phyloP scores from a whole-genome alignment of 1,140 invertebrate species.

The Hyles euphorbiae region DNA sequence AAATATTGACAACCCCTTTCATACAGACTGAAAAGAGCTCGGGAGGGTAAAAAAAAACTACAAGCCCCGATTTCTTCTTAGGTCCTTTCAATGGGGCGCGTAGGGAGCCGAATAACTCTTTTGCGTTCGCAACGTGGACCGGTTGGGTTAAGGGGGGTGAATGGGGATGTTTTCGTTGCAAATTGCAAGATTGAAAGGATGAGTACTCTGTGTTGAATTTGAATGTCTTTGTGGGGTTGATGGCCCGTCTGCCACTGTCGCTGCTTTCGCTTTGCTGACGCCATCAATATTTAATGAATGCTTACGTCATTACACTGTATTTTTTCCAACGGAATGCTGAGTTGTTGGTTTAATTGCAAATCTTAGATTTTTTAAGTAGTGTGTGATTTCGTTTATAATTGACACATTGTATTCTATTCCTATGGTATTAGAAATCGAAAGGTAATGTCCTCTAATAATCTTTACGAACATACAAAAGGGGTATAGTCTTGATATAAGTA shows the following conservation, averaged over 20 bases:
- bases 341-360: no score
- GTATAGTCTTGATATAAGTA: no score
- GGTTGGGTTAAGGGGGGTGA: slow-evolving; percentile 11
- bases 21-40: slow-evolving; percentile 50
- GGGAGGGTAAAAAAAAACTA: slow-evolving; percentile 43
- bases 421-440: no score
- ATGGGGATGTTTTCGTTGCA: slow-evolving; percentile 41
- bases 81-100: slow-evolving; percentile 47
- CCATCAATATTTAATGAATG: no score
- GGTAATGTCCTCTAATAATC: no score
- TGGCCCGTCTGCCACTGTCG: background rate
- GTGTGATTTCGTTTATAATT: no score
- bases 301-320: no score
- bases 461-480: no score
- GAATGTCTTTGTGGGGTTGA: slow-evolving; percentile 7
- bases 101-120: slow-evolving; percentile 49
- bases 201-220: background rate
- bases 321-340: no score
- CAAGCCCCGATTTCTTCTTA: slow-evolving; percentile 56
- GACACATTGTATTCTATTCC: no score
- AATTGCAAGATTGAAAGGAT: slow-evolving; percentile 21
- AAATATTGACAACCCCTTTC: slow-evolving; percentile 72
- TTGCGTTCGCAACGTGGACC: slow-evolving; percentile 38
- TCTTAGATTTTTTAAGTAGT: no score
- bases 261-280: background rate